Base-by-base conservation (phyloP, 2,888 invertebrate genomes). In the Clostera curtula region DNA sequence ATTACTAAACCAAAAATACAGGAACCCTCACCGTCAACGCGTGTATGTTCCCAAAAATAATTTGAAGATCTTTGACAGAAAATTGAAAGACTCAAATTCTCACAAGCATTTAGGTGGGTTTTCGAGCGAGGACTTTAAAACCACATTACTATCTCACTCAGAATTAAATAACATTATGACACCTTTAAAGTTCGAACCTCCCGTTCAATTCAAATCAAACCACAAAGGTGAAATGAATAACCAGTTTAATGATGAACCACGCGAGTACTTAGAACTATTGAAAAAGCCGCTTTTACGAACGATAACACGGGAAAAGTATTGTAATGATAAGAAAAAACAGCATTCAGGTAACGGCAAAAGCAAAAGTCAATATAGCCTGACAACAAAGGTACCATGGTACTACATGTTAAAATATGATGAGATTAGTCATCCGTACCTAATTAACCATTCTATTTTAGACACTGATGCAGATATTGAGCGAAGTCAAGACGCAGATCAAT, bases 1-100 rank as follows among this genome's bases (percentile, higher is more conserved):
- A n/a, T 68, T 52, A 23, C 52, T 73, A 12, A 69, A 72, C 23
- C 59, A 64, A 35, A 63, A 49, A 35, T 59, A 44, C 34, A 69
- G 40, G 31, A 58, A 49, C 5, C 48, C 35, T 23, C 27, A 33
- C 12, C 9, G 3, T n/a, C 23, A 34, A 27, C n/a, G 31, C 32
- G 6, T 23, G 29, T 12, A 12, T 12, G 3, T 23, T 15, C 23
- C 15, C 14, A 12, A 5, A 14, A 9, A 2, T 5, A 10, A 1
- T 10, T 12, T 10, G 23, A 23, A 2, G 6, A 12, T 7, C 6
- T 5, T 11, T 13, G n/a, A 14, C 11, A 23, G 15, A 5, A 13
- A 15, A 2, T 15, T n/a, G 6, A 13, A 8, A 7, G 15, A 5
- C 8, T 3, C 9, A 3, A 15, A 5, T 23, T n/a, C n/a, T n/a